Evolutionary conservation across 2,888 invertebrate genomes (phyloP).

Genomic region (Dermolepida albohirtum): DNA sequence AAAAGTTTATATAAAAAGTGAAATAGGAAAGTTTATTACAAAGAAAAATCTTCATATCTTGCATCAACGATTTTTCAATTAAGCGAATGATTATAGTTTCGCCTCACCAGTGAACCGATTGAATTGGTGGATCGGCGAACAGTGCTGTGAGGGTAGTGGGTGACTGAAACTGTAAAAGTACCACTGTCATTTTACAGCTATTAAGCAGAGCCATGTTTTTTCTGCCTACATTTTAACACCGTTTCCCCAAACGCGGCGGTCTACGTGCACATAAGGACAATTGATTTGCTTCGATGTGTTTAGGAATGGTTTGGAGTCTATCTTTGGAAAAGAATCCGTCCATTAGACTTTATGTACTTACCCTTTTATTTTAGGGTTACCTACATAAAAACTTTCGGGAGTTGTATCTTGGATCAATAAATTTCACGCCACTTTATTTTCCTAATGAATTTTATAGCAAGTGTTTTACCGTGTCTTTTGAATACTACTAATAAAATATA

Average conservation of each 20-base stretch:
- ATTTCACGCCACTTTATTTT: not conserved
- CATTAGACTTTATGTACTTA: conserved; percentile 1
- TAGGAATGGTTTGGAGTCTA: conserved; percentile 7
- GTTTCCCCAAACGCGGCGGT: conserved; percentile 13
- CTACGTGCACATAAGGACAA: conserved; percentile 28
- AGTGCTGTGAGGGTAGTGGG: conserved; percentile 1
- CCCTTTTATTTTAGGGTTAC: not conserved
- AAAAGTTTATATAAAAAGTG: not conserved
- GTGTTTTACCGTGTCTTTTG: too few relatives aligned
- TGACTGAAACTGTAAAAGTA: conserved; percentile 39
- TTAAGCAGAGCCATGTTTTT: conserved; percentile 41
- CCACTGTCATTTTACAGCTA: conserved; percentile 43
- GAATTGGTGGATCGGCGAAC: conserved; percentile 5
- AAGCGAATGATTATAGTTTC: conserved; percentile 36
- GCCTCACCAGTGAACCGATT: conserved; percentile 38
- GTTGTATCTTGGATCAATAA: not conserved
- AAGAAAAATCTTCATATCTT: conserved; percentile 36
- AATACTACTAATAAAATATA: too few relatives aligned
- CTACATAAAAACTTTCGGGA: not conserved
- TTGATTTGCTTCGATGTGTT: conserved; percentile 30
- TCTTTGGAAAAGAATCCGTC: conserved; percentile 4
- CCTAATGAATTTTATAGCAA: too few relatives aligned
- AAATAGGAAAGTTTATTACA: not conserved
- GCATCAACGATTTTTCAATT: conserved; percentile 41
- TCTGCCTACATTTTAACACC: conserved; percentile 29